Base-by-base conservation (phyloP, 2,113 vertebrate genomes). In the Abramis brama region DNA sequence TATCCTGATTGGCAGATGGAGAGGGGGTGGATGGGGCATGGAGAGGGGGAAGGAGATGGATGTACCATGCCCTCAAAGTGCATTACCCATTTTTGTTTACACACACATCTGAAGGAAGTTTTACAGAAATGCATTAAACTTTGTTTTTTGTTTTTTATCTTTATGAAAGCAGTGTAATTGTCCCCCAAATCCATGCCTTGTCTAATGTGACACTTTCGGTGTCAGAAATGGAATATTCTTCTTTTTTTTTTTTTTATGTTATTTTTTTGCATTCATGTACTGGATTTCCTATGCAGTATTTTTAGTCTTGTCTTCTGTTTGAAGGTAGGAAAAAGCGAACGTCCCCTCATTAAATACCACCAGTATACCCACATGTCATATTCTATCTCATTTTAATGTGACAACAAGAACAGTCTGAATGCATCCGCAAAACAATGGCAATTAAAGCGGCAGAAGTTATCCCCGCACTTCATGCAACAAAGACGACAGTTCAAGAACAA, bases 1-100 rank as follows among this genome's bases (percentile, higher is more conserved):
- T 90, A 93, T 90, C 90, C 91, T 94, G 94, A 95, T 93, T 94
- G 94, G 91, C 93, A 94, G 91, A 87, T 84, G 55, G 86, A 81
- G 75, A 74, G 57, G 39, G 84, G 84, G 47, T 57, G 84, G 76
- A 45, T 6, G 12, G n/a, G 52, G n/a, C 3, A 6, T 59, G 30
- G 6, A 43, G 47, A 73, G 30, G 68, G 30, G 50, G 30, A 66
- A 79, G 77, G 23, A 59, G 82, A 83, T 82, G 66, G 25, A 81
- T 70, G 45, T 50, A 50, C 36, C n/a, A 81, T 52, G 30, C 25
- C 27, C 6, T 33, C 33, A 83, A 82, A 82, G 39, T 50, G 25
- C 13, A 5, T 25, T 27, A 23, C 6, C 33, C 50, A 15, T 70
- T 6, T 55, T 30, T 64, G n/a, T 52, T 25, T 64, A 47, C 30